Percentiles rank a stretch among this genome's conserved stretches.
phyloP scores from a whole-genome alignment of 2,797 vertebrate genomes.

The Myotis daubentonii region DNA sequence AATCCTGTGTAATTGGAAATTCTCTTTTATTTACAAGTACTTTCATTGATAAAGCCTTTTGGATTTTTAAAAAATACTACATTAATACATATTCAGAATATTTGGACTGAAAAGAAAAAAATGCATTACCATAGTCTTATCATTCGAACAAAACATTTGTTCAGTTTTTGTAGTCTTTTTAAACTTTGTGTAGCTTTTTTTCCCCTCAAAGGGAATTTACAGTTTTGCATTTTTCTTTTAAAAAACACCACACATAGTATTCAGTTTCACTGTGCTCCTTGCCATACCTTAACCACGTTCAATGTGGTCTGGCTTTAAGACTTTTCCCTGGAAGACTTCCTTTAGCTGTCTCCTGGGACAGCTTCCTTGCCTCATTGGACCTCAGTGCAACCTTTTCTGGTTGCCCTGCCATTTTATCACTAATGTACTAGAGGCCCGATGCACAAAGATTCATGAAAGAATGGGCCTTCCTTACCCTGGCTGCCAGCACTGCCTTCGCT shows the following conservation, averaged over 20 bases:
- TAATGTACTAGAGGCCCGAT: background rate
- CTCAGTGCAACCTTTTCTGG: background rate
- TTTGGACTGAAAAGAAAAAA: background rate
- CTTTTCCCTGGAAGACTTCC: background rate
- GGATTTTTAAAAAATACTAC: background rate
- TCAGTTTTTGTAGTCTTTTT: background rate
- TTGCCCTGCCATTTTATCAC: background rate
- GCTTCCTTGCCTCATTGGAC: background rate
- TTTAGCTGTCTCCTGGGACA: background rate
- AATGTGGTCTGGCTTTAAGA: background rate
- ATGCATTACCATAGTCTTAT: background rate
- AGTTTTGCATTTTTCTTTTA: conserved; percentile 19
- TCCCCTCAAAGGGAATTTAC: background rate
- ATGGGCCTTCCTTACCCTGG: no score
- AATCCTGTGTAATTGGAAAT: background rate
- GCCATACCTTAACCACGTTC: background rate
- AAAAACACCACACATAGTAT: background rate
- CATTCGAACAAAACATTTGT: background rate
- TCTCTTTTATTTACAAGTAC: background rate
- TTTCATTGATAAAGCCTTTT: conserved; percentile 1
- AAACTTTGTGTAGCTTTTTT: background rate
- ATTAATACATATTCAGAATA: background rate
- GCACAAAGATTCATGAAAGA: no score
- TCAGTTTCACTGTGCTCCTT: background rate
- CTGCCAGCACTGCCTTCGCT: no score